Percentiles rank a stretch among this genome's conserved stretches.
Conservation (phyloP, 2,888 invertebrate genomes). For the Taphrorychus bicolor region DNA sequence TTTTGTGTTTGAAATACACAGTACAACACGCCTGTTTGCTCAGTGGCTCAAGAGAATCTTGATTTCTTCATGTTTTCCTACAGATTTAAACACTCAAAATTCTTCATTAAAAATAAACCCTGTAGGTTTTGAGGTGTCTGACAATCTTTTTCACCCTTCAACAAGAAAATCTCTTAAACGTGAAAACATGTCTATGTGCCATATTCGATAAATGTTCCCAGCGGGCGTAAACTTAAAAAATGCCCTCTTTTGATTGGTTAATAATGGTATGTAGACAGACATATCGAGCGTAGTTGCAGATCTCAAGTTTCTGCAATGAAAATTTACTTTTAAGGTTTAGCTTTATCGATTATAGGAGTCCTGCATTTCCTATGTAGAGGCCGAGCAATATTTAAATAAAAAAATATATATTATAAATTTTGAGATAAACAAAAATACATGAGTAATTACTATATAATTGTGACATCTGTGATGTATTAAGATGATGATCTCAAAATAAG, state of each 20-base stretch:
- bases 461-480: conserved; percentile 74
- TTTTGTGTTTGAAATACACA: no score
- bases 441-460: conserved; percentile 53
- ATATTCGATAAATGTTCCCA: no score
- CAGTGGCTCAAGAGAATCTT: no score
- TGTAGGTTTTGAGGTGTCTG: no score
- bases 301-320: conserved; percentile 38
- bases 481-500: conserved; percentile 61
- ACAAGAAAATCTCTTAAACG: no score
- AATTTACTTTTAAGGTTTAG: conserved; percentile 16
- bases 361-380: background rate
- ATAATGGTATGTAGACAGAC: conserved; percentile 27
- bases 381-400: conserved; percentile 7
- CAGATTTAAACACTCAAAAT: no score
- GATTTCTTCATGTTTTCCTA: no score
- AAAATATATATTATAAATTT: conserved; percentile 18
- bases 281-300: conserved; percentile 39
- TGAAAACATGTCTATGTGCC: no score
- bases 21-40: no score
- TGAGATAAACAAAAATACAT: conserved; percentile 24
- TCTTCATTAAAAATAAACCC: no score
- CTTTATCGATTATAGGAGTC: background rate
- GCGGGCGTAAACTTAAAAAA: conserved; percentile 20
- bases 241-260: conserved; percentile 24
- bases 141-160: no score